Evolutionary conservation across 2,888 invertebrate species (phyloP), one percentile per base, ranked within the genome.

Genomic region (Dasypolia templi): DNA sequence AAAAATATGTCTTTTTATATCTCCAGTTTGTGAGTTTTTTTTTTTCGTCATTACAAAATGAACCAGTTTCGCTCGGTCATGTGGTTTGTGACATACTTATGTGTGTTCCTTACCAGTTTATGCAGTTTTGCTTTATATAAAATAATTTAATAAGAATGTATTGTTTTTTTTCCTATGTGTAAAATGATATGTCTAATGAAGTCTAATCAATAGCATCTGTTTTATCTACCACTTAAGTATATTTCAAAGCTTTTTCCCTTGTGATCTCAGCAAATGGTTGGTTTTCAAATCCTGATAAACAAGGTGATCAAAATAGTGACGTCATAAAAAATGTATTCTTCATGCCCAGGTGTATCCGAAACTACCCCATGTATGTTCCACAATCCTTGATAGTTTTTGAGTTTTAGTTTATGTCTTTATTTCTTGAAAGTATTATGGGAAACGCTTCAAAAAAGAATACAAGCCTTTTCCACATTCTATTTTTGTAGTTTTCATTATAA

Each of bases 11-110:
- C 70, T 80, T 82, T 80, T 79, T 79, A 79, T 82, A 80, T 62
- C 22, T 32, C 7, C 62, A 39, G 19, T 12, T 4, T 55, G 51
- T 53, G 55, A 49, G 51, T 14, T 39, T 59, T 82, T 51, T 29
- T 51, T 71, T 79, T 80, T 71, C 71, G 82, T 77, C 71, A 80
- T 71, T 82, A 44, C 77, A 59, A 67, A 44, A 32, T 71, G 32
- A 67, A 80, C 79, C 77, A 71, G 79, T 80, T 80, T 46, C 22
- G 71, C 63, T 51, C 44, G 66, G 26, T 62, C 1, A 32, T 55
- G 55, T 71, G 19, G 53, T 55, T 32, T 59, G 59, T 82, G 71
- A 63, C 66, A 63, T 75, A 80, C 56, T 26, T 75, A 32, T 17
- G 32, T 44, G 12, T 11, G 26, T 59, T 19, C 1, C 29, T n/a